A percentile compares a stretch with the other conserved stretches of the same genome.
Evolutionary conservation across 2,797 vertebrate genomes (phyloP).

Genomic region (Phyllotis vaccarum): DNA sequence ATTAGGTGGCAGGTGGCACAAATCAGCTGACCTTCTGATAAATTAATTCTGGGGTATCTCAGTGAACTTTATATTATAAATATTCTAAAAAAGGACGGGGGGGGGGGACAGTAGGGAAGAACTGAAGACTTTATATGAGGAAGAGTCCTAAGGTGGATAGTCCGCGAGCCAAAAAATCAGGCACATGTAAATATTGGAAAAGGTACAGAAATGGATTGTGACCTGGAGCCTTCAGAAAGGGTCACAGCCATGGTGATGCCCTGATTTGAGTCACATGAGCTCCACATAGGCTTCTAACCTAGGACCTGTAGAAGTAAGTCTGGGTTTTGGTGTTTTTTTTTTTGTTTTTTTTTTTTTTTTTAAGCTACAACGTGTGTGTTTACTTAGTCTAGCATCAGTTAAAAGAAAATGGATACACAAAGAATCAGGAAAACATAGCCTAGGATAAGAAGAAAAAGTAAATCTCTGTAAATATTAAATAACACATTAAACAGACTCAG

Average conservation of each 20-base stretch:
- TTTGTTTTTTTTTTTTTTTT: no score
- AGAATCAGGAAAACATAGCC: constrained; percentile 1
- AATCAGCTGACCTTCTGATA: neutral
- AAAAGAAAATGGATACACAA: neutral
- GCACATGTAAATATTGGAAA: neutral
- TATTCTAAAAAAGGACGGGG: neutral
- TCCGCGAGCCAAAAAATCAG: neutral
- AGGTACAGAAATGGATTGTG: neutral
- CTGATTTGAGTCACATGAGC: neutral
- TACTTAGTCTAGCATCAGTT: neutral
- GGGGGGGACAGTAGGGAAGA: neutral
- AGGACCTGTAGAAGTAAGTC: neutral
- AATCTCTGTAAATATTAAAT: neutral
- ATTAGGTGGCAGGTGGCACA: neutral
- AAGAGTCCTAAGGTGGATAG: neutral
- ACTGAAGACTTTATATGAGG: neutral
- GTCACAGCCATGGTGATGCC: neutral
- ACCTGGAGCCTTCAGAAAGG: neutral
- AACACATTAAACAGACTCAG: neutral
- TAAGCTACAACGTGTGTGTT: neutral
- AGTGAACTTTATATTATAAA: neutral
- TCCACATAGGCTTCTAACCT: neutral
- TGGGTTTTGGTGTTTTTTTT: no score
- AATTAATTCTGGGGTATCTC: neutral
- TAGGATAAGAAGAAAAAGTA: neutral